Conservation (phyloP, 2,888 invertebrate genomes). For the Ceriagrion tenellum region DNA sequence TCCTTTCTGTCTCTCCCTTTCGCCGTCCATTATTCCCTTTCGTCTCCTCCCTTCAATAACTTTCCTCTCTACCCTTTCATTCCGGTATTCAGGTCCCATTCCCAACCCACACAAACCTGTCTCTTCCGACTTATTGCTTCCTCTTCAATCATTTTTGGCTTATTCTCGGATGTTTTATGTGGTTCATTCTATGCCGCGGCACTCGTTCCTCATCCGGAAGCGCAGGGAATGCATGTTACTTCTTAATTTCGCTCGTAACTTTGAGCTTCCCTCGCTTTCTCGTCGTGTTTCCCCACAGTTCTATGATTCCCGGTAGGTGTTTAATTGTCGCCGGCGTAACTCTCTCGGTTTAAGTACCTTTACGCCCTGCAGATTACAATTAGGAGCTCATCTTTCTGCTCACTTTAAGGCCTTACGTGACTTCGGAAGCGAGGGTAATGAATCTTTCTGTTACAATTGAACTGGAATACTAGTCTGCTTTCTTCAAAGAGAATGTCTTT, state of each 20-base stretch:
- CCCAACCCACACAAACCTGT: neutral
- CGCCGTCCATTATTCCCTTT: neutral
- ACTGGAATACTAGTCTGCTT: neutral
- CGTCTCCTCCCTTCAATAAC: slow-evolving; percentile 16
- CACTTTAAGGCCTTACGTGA: neutral
- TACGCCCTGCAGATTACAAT: neutral
- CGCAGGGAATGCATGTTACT: neutral
- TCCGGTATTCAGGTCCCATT: neutral
- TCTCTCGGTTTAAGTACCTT: neutral
- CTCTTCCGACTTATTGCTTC: slow-evolving; percentile 6
- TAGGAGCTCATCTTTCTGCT: neutral
- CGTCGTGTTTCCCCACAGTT: neutral
- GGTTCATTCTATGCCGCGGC: neutral
- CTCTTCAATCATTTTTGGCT: neutral
- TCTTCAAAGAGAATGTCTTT: neutral
- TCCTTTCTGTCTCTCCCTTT: neutral
- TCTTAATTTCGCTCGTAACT: neutral
- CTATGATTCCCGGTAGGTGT: neutral
- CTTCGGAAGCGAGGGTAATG: neutral
- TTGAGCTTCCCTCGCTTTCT: neutral
- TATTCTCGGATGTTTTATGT: neutral
- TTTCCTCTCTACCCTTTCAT: neutral
- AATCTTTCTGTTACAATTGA: neutral
- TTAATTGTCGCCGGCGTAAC: neutral
- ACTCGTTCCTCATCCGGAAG: neutral